Evolutionary conservation across 2,113 vertebrate species (phyloP).

Genomic region (Hippocampus comes): DNA sequence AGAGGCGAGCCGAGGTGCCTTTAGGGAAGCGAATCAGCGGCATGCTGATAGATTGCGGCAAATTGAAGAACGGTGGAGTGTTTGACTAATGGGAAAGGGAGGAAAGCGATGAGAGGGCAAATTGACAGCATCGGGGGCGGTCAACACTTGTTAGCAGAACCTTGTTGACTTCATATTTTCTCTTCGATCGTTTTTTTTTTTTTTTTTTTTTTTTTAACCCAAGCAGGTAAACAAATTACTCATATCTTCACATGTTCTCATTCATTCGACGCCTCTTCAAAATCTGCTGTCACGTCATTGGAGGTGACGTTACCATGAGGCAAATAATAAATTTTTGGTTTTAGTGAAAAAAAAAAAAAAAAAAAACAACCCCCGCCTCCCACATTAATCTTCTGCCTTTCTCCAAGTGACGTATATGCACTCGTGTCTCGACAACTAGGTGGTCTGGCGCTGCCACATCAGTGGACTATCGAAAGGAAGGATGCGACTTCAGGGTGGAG

Average conservation of each 20-base stretch:
- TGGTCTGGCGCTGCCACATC: no score
- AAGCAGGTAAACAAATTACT: slow-evolving; percentile 22
- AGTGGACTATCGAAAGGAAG: no score
- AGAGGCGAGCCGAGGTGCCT: slow-evolving; percentile 28
- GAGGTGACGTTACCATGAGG: neutral
- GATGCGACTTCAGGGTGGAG: no score
- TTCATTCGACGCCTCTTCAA: slow-evolving; percentile 22
- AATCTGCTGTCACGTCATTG: neutral
- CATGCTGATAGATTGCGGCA: slow-evolving; percentile 19
- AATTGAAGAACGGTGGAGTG: slow-evolving; percentile 13
- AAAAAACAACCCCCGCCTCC: no score
- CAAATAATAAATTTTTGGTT: neutral
- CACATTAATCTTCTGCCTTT: no score
- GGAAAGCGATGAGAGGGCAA: slow-evolving; percentile 13
- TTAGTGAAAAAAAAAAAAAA: no score
- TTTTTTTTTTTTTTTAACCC: neutral
- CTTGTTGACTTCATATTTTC: slow-evolving; percentile 11
- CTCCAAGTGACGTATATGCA: no score
- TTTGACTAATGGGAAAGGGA: slow-evolving; percentile 18
- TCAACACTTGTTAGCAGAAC: slow-evolving; percentile 17
- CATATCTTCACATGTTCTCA: slow-evolving; percentile 14
- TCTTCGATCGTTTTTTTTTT: neutral
- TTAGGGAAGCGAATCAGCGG: slow-evolving; percentile 7
- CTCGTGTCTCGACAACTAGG: no score
- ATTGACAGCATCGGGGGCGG: slow-evolving; percentile 20